phyloP scores from a whole-genome alignment of 2,797 vertebrate genomes.

The Ciconia nigra region DNA sequence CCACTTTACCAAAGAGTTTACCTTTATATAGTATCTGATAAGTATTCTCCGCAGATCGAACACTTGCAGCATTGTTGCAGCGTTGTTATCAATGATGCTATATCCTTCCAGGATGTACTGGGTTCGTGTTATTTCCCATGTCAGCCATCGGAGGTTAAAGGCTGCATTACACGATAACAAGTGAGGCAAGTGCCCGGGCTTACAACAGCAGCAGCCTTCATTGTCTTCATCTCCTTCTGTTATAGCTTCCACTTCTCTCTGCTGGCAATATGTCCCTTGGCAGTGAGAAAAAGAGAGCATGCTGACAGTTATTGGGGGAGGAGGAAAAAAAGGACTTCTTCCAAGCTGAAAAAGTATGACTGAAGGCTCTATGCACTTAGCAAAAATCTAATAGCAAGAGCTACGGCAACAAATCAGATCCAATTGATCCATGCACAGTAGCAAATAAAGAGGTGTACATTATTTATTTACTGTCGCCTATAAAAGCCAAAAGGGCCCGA shows the following conservation, averaged over 20 bases:
- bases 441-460: not conserved
- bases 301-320: not conserved
- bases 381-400: not conserved
- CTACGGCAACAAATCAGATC: not conserved
- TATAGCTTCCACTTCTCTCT: slow-evolving; percentile 96
- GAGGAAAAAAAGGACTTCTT: not conserved
- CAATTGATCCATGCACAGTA: not conserved
- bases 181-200: slow-evolving; percentile 88
- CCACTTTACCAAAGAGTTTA: slow-evolving; percentile 12
- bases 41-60: slow-evolving; percentile 93
- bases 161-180: slow-evolving; percentile 92
- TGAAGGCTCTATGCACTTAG: not conserved
- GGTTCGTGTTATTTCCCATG: slow-evolving; percentile 90
- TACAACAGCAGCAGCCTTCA: slow-evolving; percentile 92
- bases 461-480: not conserved
- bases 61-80: slow-evolving; percentile 93
- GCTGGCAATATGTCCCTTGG: slow-evolving; percentile 95
- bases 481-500: not conserved
- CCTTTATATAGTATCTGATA: slow-evolving; percentile 94
- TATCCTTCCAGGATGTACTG: slow-evolving; percentile 97
- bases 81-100: slow-evolving; percentile 94
- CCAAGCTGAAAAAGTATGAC: not conserved
- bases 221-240: slow-evolving; percentile 94
- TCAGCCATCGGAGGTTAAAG: slow-evolving; percentile 93
- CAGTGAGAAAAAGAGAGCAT: slow-evolving; percentile 6